Evolutionary conservation across 2,888 invertebrate species (phyloP).

Genomic region (Celastrina argiolus): DNA sequence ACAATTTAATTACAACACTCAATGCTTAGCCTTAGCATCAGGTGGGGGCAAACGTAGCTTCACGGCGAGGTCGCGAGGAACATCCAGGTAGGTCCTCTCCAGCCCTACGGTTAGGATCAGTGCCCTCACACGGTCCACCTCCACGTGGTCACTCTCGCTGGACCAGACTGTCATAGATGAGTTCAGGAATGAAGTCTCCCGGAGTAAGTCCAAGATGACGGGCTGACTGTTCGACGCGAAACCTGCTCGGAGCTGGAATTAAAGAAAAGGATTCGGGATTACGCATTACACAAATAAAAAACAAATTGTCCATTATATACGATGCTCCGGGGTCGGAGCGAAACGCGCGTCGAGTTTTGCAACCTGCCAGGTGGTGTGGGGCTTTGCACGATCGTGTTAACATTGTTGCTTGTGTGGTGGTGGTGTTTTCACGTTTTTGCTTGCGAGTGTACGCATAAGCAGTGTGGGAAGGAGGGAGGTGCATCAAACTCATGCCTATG

Average conservation of each 20-base stretch:
- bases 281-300: neutral
- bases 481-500: too few relatives aligned
- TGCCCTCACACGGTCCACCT: conserved; percentile 80
- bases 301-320: too few relatives aligned
- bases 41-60: conserved; percentile 68
- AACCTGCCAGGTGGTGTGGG: too few relatives aligned
- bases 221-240: conserved; percentile 81
- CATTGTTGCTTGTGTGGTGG: too few relatives aligned
- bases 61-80: conserved; percentile 80
- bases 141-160: conserved; percentile 80
- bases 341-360: too few relatives aligned
- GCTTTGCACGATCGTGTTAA: too few relatives aligned
- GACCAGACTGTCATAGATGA: conserved; percentile 91
- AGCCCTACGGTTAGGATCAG: conserved; percentile 83
- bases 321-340: too few relatives aligned
- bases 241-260: conserved; percentile 60
- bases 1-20: conserved; percentile 35
- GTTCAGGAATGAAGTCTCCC: conserved; percentile 66
- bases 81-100: conserved; percentile 85
- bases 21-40: conserved; percentile 46
- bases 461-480: too few relatives aligned
- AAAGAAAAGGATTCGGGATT: neutral
- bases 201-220: conserved; percentile 78
- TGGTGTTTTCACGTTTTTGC: too few relatives aligned
- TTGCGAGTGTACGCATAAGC: too few relatives aligned